Conservation (phyloP, 2,888 invertebrate genomes). For the Pseudococcus viburni region DNA sequence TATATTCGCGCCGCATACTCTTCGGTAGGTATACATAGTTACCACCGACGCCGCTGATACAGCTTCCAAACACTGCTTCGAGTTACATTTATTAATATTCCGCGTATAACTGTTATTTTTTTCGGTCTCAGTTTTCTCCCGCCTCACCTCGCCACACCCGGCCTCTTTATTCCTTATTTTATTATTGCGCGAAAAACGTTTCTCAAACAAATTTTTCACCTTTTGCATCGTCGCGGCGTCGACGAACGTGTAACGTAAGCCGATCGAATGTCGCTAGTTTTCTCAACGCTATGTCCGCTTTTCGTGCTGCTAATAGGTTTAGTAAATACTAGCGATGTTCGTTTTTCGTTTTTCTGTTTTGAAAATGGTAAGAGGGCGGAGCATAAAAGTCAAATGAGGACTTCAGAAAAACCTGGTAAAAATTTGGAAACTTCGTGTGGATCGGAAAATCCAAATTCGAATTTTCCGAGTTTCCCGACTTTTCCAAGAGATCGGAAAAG, state of each 20-base stretch:
- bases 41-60: neutral
- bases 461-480: too few relatives aligned
- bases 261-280: neutral
- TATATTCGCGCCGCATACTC: constrained; percentile 47
- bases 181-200: constrained; percentile 40
- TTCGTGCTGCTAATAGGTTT: neutral
- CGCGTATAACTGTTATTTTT: constrained; percentile 41
- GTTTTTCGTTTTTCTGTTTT: too few relatives aligned
- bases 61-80: constrained; percentile 30
- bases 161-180: constrained; percentile 21
- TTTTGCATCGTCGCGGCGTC: neutral
- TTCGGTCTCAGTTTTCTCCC: neutral
- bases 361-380: too few relatives aligned
- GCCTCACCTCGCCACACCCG: neutral
- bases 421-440: too few relatives aligned
- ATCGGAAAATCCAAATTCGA: too few relatives aligned
- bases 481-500: too few relatives aligned
- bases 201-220: constrained; percentile 15
- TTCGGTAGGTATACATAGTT: neutral
- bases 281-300: neutral
- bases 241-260: constrained; percentile 10
- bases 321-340: neutral
- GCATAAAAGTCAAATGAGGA: too few relatives aligned
- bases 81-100: constrained; percentile 56
- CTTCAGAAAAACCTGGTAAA: too few relatives aligned